A percentile compares a stretch with the other conserved stretches of the same genome.
Conservation (phyloP, 2,888 invertebrate species). For the Pristionchus fissidentatus region DNA sequence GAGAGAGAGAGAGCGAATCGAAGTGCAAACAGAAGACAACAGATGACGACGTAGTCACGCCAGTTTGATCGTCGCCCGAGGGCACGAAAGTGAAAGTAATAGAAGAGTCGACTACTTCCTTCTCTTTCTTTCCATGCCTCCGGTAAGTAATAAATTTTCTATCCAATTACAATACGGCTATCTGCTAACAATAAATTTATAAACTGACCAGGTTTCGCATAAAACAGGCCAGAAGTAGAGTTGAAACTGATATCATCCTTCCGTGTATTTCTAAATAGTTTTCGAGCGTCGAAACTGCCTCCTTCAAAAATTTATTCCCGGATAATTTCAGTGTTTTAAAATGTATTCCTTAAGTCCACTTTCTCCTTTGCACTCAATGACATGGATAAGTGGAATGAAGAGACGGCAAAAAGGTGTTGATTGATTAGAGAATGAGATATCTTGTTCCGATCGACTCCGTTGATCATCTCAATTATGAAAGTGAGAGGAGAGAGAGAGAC, state of each 20-base stretch:
- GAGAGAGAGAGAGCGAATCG: not conserved
- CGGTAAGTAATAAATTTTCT: too few relatives aligned
- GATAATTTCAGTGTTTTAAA: too few relatives aligned
- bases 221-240: too few relatives aligned
- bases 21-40: conserved; percentile 8
- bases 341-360: too few relatives aligned
- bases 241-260: too few relatives aligned
- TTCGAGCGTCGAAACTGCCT: not conserved
- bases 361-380: too few relatives aligned
- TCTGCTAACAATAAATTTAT: too few relatives aligned
- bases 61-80: conserved; percentile 40
- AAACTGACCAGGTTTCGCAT: too few relatives aligned
- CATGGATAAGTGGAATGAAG: too few relatives aligned
- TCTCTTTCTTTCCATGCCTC: not conserved
- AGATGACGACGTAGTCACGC: too few relatives aligned
- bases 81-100: conserved; percentile 25
- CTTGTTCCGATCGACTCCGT: not conserved
- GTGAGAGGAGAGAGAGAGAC: not conserved
- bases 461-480: conserved; percentile 34
- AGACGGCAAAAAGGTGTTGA: not conserved
- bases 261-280: not conserved
- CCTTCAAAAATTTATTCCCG: too few relatives aligned
- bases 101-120: conserved; percentile 34
- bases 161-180: too few relatives aligned
- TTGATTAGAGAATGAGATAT: not conserved